A percentile compares a stretch with the other conserved stretches of the same genome.
Evolutionary conservation across 2,888 invertebrate genomes (phyloP).

Genomic region (Philopedon plagiatum): DNA sequence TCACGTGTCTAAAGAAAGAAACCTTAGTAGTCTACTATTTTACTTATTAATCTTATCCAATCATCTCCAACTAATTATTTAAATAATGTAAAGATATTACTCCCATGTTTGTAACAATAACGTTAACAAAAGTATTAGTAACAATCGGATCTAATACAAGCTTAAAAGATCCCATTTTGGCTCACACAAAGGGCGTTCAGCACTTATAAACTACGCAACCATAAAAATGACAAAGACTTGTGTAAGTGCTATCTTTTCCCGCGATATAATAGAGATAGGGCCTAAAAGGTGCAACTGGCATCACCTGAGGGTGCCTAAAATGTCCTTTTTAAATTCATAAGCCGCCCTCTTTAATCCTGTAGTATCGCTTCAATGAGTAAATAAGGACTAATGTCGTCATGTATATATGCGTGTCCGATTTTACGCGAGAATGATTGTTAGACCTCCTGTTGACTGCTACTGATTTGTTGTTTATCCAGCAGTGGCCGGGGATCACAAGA

Average conservation of each 20-base stretch:
- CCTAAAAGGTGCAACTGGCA: constrained; percentile 41
- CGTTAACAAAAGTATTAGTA: constrained; percentile 6
- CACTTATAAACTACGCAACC: constrained; percentile 34
- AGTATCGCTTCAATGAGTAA: constrained; percentile 36
- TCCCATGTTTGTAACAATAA: neutral
- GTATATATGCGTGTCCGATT: constrained; percentile 30
- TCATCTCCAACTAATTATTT: too few relatives aligned
- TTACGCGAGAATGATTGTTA: constrained; percentile 18
- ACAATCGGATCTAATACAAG: constrained; percentile 4
- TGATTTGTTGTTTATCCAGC: constrained; percentile 32
- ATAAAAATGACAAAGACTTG: constrained; percentile 43
- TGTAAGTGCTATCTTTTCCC: constrained; percentile 40
- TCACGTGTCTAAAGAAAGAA: too few relatives aligned
- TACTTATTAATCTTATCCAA: too few relatives aligned
- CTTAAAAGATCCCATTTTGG: constrained; percentile 21
- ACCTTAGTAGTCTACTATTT: too few relatives aligned
- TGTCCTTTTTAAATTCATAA: constrained; percentile 15
- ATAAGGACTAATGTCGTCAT: constrained; percentile 30
- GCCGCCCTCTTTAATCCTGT: constrained; percentile 43
- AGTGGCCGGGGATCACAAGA: too few relatives aligned
- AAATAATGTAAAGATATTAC: too few relatives aligned
- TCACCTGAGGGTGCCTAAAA: constrained; percentile 48
- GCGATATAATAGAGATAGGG: constrained; percentile 30
- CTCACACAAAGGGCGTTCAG: constrained; percentile 7
- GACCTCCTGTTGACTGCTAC: constrained; percentile 37